Evolutionary conservation across 64 coral and sea anemone species (phyloP).

Genomic region (Montipora sp.): DNA sequence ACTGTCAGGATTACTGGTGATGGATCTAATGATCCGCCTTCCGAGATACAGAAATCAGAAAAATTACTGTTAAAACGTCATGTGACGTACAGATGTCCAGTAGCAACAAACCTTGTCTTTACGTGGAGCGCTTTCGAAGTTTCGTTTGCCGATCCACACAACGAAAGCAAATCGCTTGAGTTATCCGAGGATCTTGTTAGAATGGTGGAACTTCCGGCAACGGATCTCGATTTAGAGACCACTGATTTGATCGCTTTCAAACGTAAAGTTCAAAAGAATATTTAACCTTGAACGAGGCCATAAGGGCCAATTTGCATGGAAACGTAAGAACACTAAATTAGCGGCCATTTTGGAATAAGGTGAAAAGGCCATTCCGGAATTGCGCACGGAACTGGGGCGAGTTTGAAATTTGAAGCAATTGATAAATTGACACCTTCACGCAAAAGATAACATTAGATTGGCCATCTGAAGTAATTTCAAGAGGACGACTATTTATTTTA

Average conservation of each 20-base stretch:
- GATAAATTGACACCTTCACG: too few species aligned
- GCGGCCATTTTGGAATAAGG: too few species aligned
- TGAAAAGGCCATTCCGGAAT: too few species aligned
- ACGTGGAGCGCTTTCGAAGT: slow-evolving; percentile 70
- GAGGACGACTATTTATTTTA: too few species aligned
- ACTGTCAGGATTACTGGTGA: slow-evolving; percentile 70
- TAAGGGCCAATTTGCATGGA: slow-evolving; percentile 15
- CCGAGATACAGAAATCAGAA: slow-evolving; percentile 74
- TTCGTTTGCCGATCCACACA: slow-evolving; percentile 15
- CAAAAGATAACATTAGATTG: too few species aligned
- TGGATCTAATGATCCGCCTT: slow-evolving; percentile 47
- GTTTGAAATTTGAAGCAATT: too few species aligned
- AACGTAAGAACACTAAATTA: slow-evolving; percentile 1
- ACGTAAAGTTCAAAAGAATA: slow-evolving; percentile 43
- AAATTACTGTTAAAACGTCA: slow-evolving; percentile 37
- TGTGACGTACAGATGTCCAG: slow-evolving; percentile 72
- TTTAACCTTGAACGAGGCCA: slow-evolving; percentile 56
- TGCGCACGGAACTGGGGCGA: too few species aligned
- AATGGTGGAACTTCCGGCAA: slow-evolving; percentile 9
- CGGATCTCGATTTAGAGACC: slow-evolving; percentile 16
- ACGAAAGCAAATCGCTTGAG: slow-evolving; percentile 56
- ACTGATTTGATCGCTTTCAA: slow-evolving; percentile 52
- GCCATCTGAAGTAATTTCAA: too few species aligned
- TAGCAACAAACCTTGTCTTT: slow-evolving; percentile 69
- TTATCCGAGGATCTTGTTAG: slow-evolving; percentile 28